A percentile compares a stretch with the other conserved stretches of the same genome.
These are phyloP conservation scores for Thecocarcelia acutangulata DNA, from an alignment of 2,888 invertebrate genomes.

Conservation along the genomic window DNA sequence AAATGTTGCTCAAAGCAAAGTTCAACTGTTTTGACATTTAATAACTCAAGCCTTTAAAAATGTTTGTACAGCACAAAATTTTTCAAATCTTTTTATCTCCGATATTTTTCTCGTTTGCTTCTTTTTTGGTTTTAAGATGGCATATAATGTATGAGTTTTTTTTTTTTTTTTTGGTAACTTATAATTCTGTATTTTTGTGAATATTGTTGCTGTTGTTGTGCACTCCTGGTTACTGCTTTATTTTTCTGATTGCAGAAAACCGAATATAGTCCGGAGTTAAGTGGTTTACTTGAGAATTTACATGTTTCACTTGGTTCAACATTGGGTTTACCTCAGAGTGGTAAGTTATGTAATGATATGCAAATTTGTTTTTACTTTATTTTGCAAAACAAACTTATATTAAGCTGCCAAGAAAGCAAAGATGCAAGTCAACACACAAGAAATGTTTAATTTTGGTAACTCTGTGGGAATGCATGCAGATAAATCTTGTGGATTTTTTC, in stretches of 20 bases:
- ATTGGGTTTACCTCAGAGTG: conserved; percentile 80
- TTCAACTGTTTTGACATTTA: too few relatives aligned
- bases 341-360: conserved; percentile 74
- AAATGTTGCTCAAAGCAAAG: too few relatives aligned
- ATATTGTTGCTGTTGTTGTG: conserved; percentile 52
- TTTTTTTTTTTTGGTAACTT: conserved; percentile 45
- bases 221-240: conserved; percentile 55
- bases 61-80: background rate
- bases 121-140: conserved; percentile 24
- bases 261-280: conserved; percentile 80
- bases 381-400: conserved; percentile 38
- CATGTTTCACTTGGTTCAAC: conserved; percentile 80
- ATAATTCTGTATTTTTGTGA: conserved; percentile 65
- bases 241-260: conserved; percentile 74
- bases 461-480: conserved; percentile 26
- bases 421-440: conserved; percentile 1
- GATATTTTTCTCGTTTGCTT: background rate
- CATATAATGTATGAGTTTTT: conserved; percentile 16
- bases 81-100: background rate
- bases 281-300: conserved; percentile 80
- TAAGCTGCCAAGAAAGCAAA: conserved; percentile 14
- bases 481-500: conserved; percentile 22
- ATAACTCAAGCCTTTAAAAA: background rate
- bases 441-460: conserved; percentile 15
- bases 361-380: conserved; percentile 63